Evolutionary conservation across 2,797 vertebrate genomes (phyloP), one percentile per base, ranked within the genome.

Genomic region (Leontocebus nigricollis): DNA sequence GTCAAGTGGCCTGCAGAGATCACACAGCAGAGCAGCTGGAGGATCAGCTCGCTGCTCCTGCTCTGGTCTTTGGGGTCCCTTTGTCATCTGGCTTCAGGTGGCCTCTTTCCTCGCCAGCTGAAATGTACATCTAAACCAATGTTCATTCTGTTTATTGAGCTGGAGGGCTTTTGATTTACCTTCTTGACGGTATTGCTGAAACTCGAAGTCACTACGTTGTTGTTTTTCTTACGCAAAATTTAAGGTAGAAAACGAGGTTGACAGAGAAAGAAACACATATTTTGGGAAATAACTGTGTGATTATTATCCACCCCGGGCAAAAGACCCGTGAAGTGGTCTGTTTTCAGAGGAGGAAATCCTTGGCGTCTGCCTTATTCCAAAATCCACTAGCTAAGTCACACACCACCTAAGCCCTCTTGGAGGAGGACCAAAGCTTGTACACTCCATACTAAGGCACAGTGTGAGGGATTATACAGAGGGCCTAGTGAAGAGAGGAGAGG

Each of bases 221-320:
- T 80, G 55, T 85, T 90, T 82, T 80, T 87, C 24, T 26, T 72
- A 86, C 44, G 93, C 83, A 75, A 94, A 95, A 94, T 97, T 82
- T 76, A 96, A 96, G 55, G 39, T 73, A 80, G 61, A 88, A 75
- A 46, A 76, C 39, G 55, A 94, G 91, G 36, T 81, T 41, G 64
- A 41, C 79, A 55, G 59, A 59, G 75, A 92, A 73, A 86, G 77
- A 95, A 97, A 82, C 82, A 48, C 55, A 0, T 80, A 61, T 93
- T 96, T 97, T 79, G 82, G 44, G 70, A 89, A 92, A 97, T 94
- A 95, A 48, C 64, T 87, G 20, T 87, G 20, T 97, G 89, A 96
- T 96, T 94, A 96, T 93, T 86, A 93, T 95, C 86, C 93, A 91
- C 90, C 96, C 88, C 44, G 86, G 83, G 88, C 90, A 61, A 88